Evolutionary conservation across 2,888 invertebrate species (phyloP).

Genomic region (Ischnura elegans): DNA sequence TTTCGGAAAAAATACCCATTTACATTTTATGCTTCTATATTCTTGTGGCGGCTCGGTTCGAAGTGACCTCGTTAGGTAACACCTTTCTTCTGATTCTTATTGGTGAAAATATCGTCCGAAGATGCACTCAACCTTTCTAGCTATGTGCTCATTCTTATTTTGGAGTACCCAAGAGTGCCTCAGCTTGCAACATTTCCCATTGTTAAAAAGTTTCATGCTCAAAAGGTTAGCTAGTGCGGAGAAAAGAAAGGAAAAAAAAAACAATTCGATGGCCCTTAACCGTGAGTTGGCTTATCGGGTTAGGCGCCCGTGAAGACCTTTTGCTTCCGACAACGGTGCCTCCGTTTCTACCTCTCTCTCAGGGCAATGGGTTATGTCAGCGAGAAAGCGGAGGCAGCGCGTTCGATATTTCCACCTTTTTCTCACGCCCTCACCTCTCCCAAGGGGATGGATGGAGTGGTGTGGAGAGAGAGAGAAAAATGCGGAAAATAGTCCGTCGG

Average conservation of each 20-base stretch:
- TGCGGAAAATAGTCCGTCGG: neutral
- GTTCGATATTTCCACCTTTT: slow-evolving; percentile 22
- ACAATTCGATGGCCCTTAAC: neutral
- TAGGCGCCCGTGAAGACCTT: neutral
- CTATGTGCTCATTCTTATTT: neutral
- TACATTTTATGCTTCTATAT: no score
- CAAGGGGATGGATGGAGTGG: neutral
- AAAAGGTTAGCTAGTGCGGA: neutral
- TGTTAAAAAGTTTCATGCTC: neutral
- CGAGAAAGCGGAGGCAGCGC: neutral
- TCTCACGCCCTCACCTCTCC: neutral
- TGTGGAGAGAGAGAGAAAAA: neutral
- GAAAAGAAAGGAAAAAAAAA: neutral
- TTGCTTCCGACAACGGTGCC: neutral
- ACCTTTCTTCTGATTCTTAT: neutral
- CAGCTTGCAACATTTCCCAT: neutral
- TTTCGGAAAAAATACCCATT: no score
- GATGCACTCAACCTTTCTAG: neutral
- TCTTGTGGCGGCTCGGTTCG: no score
- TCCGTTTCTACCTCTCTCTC: neutral
- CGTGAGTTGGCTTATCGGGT: neutral
- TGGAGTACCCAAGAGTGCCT: neutral
- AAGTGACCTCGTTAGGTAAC: neutral
- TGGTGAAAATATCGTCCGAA: neutral
- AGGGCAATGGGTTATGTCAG: slow-evolving; percentile 31